Conservation (phyloP, 2,888 invertebrate species). For the Hirtodrosophila cameraria region DNA sequence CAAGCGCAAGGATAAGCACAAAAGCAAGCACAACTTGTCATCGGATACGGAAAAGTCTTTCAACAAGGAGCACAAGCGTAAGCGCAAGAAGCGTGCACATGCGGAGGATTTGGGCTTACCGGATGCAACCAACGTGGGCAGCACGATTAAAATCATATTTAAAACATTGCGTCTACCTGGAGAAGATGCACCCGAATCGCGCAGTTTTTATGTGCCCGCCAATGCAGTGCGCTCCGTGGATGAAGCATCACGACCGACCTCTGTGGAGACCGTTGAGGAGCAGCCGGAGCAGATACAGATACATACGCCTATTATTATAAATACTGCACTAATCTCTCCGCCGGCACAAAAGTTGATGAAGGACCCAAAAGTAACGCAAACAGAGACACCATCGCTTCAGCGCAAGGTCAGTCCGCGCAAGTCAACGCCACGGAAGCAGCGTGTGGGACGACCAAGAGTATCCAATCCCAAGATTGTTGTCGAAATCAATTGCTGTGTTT, state of each 20-base stretch:
- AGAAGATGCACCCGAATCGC: conserved; percentile 91
- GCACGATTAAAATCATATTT: conserved; percentile 90
- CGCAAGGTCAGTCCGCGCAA: conserved; percentile 81
- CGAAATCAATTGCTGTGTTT: conserved; percentile 79
- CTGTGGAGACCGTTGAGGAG: conserved; percentile 84
- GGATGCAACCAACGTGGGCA: conserved; percentile 40
- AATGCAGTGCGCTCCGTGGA: conserved; percentile 84
- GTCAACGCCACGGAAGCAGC: conserved; percentile 62
- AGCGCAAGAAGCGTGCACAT: conserved; percentile 90
- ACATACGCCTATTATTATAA: conserved; percentile 17
- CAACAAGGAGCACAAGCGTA: conserved; percentile 91
- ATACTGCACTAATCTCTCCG: conserved; percentile 2
- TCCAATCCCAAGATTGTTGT: conserved; percentile 57
- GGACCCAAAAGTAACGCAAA: conserved; percentile 11
- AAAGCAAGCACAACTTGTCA: conserved; percentile 86
- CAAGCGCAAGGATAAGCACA: conserved; percentile 90
- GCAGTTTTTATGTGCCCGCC: conserved; percentile 91
- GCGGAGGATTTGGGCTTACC: conserved; percentile 80
- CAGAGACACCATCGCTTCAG: conserved; percentile 44
- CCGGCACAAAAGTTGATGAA: conserved; percentile 34
- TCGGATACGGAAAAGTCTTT: conserved; percentile 86
- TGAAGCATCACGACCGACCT: conserved; percentile 83
- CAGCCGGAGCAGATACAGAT: conserved; percentile 34
- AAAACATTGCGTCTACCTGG: conserved; percentile 83
- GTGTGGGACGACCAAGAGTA: conserved; percentile 57